Evolutionary conservation across 2,113 vertebrate species (phyloP).

Genomic region (Larimichthys polyactis): DNA sequence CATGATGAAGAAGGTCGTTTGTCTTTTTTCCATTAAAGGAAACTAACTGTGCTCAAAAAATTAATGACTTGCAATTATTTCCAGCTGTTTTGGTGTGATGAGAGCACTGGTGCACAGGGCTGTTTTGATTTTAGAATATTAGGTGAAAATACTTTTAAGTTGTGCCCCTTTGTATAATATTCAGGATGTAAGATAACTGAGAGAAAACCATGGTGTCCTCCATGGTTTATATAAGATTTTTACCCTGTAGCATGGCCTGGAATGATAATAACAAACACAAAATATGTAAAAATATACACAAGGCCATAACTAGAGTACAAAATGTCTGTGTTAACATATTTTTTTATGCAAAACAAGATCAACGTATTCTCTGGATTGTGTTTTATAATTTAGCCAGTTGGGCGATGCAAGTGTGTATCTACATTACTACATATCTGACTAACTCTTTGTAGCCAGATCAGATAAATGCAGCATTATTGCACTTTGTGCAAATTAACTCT

Average conservation of each 20-base stretch:
- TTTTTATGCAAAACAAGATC: neutral
- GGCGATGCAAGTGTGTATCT: no score
- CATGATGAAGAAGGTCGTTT: constrained; percentile 35
- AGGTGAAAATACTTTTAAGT: neutral
- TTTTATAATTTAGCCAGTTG: no score
- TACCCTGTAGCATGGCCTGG: neutral
- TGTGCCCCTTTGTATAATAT: neutral
- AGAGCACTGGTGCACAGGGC: neutral
- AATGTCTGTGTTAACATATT: neutral
- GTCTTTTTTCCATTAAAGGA: constrained; percentile 60
- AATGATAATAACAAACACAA: neutral
- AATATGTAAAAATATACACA: neutral
- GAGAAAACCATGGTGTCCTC: neutral
- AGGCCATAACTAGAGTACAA: neutral
- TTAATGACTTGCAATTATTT: constrained; percentile 24
- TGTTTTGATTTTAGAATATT: neutral
- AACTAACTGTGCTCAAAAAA: constrained; percentile 39
- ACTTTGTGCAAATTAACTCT: no score
- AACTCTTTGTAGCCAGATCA: no score
- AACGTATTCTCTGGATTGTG: neutral
- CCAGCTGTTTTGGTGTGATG: constrained; percentile 25
- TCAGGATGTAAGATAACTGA: neutral
- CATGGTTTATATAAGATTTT: neutral
- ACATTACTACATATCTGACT: no score
- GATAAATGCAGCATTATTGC: no score